Percentiles rank a stretch among this genome's conserved stretches.
phyloP scores from a whole-genome alignment of 2,888 invertebrate genomes.

The Aphrophora alni region DNA sequence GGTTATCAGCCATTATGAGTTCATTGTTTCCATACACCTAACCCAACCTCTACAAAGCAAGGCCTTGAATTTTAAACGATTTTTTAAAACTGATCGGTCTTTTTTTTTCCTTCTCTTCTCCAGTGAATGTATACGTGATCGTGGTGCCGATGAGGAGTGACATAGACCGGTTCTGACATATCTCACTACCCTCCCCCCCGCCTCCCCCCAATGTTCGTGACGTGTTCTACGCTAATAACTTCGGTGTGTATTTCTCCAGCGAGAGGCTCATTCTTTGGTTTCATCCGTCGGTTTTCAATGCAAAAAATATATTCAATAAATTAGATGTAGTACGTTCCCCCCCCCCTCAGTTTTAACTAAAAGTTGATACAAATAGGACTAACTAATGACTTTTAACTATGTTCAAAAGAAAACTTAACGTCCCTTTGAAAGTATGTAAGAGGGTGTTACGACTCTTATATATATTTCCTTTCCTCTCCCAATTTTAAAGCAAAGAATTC shows the following conservation, averaged over 20 bases:
- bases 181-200: background rate
- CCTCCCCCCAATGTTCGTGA: background rate
- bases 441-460: too few relatives aligned
- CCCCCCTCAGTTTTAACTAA: too few relatives aligned
- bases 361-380: too few relatives aligned
- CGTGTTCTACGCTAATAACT: background rate
- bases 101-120: background rate
- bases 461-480: too few relatives aligned
- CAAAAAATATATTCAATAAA: too few relatives aligned
- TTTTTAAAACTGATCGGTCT: constrained; percentile 19
- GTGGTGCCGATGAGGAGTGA: constrained; percentile 22
- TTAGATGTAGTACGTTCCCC: too few relatives aligned
- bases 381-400: too few relatives aligned
- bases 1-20: background rate
- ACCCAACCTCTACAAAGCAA: background rate
- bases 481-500: too few relatives aligned
- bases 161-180: background rate
- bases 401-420: too few relatives aligned
- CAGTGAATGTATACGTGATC: background rate
- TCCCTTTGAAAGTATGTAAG: too few relatives aligned
- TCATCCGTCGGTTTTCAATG: background rate
- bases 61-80: constrained; percentile 31
- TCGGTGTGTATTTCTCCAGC: background rate
- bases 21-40: background rate
- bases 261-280: background rate